A percentile compares a stretch with the other conserved stretches of the same genome.
These are phyloP conservation scores for Zophobas morio DNA, from an alignment of 1,140 invertebrate genomes.

Conservation along the genomic window DNA sequence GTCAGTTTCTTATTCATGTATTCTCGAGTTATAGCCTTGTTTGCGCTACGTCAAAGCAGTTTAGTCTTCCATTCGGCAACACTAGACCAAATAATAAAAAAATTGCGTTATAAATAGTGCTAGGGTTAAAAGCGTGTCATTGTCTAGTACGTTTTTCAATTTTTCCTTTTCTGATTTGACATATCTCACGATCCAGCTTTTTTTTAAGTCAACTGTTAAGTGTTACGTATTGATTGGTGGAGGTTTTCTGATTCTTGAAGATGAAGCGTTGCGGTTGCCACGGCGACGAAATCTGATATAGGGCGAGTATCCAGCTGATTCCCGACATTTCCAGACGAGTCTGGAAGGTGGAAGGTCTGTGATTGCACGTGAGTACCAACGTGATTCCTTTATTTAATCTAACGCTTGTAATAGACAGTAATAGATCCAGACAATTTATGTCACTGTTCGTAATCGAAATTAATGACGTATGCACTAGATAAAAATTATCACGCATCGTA, in stretches of 20 bases:
- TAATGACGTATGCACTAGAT: conserved; percentile 27
- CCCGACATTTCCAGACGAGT: conserved; percentile 23
- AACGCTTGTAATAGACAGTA: conserved; percentile 14
- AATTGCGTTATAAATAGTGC: neutral
- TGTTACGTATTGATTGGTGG: conserved; percentile 29
- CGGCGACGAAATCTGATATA: conserved; percentile 15
- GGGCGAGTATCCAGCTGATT: conserved; percentile 18
- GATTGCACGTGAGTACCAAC: conserved; percentile 25
- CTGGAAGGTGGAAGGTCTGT: neutral
- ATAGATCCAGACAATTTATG: conserved; percentile 23
- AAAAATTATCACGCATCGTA: conserved; percentile 30
- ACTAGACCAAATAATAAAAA: conserved; percentile 9
- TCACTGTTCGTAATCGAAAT: conserved; percentile 34
- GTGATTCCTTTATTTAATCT: conserved; percentile 9
- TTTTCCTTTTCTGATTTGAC: too few relatives aligned
- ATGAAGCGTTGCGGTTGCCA: conserved; percentile 22
- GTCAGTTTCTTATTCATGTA: conserved; percentile 40
- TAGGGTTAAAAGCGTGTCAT: too few relatives aligned
- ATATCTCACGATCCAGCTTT: neutral
- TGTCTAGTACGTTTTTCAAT: too few relatives aligned
- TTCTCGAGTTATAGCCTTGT: conserved; percentile 27
- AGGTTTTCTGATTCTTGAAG: conserved; percentile 18
- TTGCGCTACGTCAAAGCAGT: conserved; percentile 35
- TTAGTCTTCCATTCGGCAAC: neutral
- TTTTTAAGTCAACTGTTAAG: neutral